Base-by-base conservation (phyloP, 2,797 vertebrate species). In the Rachycentron canadum region DNA sequence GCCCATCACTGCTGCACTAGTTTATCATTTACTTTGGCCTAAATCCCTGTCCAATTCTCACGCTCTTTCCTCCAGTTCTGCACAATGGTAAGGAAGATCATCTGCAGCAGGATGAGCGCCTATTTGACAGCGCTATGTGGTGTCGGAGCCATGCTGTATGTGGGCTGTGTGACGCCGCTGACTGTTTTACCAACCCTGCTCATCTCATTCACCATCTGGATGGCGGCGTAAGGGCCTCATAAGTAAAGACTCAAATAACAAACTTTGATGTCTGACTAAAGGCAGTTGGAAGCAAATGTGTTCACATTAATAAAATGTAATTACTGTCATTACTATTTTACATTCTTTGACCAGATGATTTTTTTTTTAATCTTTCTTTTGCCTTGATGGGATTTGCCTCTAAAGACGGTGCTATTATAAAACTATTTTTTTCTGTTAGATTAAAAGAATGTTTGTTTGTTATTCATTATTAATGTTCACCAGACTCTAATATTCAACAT, bases 191-290 rank as follows among this genome's bases (percentile, higher is more conserved):
- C 92, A 0, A 95, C 95, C 0, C 78, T 97, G 76, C 81, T 98
- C 23, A 73, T 98, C 86, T 95, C 98, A 0, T 97, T 98, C 90
- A 94, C 92, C 59, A 92, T 99, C 89, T 99, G 98, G 98, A 98
- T 99, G 97, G 97, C 96, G 17, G 96, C 97, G 59, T 99, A 88
- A 94, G 17, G 61, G 38, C 59, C 36, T 26, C 47, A n/a, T 7
- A 43, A 63, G 68, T 53, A 82, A 41, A 84, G 72, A 86, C 75
- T 80, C 17, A 21, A 5, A 45, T 11, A 57, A 26, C 56, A 30
- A 38, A n/a, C n/a, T n/a, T n/a, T n/a, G n/a, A n/a, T n/a, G 17
- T 16, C 16, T 26, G 67, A 30, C 47, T 45, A 28, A 81, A 82
- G 23, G 13, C 76, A 41, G 4, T 30, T 62, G 50, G 76, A 84